Evolutionary conservation across 2,888 invertebrate genomes (phyloP), one percentile per base, ranked within the genome.

Genomic region (Sarcophaga subvicina): DNA sequence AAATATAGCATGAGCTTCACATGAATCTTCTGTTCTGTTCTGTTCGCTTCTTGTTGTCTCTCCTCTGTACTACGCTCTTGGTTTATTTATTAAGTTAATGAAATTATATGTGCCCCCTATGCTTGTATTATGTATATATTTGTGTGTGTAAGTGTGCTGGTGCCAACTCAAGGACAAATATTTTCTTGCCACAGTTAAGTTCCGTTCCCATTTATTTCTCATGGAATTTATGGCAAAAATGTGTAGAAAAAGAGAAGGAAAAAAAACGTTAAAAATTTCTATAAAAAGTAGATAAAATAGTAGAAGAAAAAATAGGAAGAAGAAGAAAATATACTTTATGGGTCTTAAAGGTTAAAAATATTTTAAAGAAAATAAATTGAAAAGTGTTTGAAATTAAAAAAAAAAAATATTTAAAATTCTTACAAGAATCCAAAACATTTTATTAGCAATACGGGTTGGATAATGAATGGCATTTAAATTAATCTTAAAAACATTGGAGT

Each of bases 71-170:
- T 37, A 10, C 37, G 1, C 37, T 10, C 37, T 2, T 37, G 8
- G 37, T 62, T 78, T 67, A 78, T 78, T 85, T 80, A 85, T 85
- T 85, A 76, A 80, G 76, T 76, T 80, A 80, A 85, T 84, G 71
- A 85, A 80, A 72, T 62, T 67, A 80, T 76, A 8, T 64, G 17
- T 62, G n/a, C 2, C 8, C 8, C 37, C 37, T 37, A 37, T 37
- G 37, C 37, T 37, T 37, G 37, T 14, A 17, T 54, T 54, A 12
- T 54, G 54, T 70, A 6, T 11, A 20, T 64, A 17, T 54, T 0
- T 64, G 17, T 27, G 47, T 17, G 70, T 71, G 14, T 60, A 17
- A n/a, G 17, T 54, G 20, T 63, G 5, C 59, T 25, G 27, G 62
- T 69, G 17, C 69, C 37, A 47, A 69, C 69, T 69, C 81, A 81